Percentiles rank a stretch among this genome's conserved stretches.
Evolutionary conservation across 2,888 invertebrate species (phyloP).

Genomic region (Troilus luridus): DNA sequence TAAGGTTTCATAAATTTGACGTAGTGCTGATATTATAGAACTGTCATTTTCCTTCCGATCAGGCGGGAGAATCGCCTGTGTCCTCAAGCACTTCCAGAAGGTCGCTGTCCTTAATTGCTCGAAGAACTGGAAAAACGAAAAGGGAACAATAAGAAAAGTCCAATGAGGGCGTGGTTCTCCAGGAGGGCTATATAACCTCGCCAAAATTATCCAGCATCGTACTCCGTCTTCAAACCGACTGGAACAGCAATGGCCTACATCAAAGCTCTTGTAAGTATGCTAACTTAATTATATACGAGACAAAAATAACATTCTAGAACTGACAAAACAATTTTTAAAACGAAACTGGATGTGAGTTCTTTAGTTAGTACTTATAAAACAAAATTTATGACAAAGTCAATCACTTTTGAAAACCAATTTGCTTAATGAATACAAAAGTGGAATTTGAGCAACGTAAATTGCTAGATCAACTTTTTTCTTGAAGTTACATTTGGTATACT

Average conservation of each 20-base stretch:
- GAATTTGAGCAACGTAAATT: no score
- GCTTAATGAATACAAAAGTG: no score
- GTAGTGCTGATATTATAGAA: neutral
- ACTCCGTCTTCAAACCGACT: neutral
- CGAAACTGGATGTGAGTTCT: no score
- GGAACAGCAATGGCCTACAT: constrained; percentile 18
- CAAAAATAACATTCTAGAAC: neutral
- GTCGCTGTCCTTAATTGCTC: neutral
- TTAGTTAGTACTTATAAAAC: no score
- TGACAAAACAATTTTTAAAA: neutral
- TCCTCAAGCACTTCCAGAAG: neutral
- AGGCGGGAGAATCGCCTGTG: neutral
- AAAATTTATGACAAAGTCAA: no score
- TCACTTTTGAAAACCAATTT: no score
- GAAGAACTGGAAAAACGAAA: neutral
- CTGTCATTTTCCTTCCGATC: neutral
- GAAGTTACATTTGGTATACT: no score
- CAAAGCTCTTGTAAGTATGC: constrained; percentile 37
- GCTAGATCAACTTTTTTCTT: no score
- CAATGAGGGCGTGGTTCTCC: neutral
- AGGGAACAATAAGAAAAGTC: neutral
- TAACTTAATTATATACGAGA: neutral
- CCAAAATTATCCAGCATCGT: neutral
- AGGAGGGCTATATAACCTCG: neutral
- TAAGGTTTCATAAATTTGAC: neutral